Conservation (phyloP, 2,888 invertebrate species). For the Marasmarcha lunaedactyla region DNA sequence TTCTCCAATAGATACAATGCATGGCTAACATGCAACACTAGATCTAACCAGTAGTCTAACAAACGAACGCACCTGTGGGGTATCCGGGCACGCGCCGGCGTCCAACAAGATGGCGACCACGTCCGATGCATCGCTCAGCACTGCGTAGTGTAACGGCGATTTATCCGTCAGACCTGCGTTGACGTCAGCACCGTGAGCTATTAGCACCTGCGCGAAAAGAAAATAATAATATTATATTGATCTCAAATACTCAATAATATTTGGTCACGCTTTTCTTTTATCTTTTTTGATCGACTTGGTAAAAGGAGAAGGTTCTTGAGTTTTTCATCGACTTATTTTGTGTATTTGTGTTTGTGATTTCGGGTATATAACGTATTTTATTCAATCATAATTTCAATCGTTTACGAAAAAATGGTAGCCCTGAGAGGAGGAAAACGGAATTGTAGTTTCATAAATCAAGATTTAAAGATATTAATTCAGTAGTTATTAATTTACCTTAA, state of each 20-base stretch:
- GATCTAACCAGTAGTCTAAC: no score
- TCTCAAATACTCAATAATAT: not conserved
- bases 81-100: constrained; percentile 85
- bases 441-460: not conserved
- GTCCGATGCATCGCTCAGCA: constrained; percentile 79
- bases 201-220: constrained; percentile 58
- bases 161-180: constrained; percentile 77
- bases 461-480: constrained; percentile 3
- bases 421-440: no score
- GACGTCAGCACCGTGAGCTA: constrained; percentile 82
- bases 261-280: not conserved
- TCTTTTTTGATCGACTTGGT: no score
- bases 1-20: no score
- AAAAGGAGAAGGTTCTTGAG: no score
- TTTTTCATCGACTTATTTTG: no score
- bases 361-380: no score
- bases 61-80: constrained; percentile 80
- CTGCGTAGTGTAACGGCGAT: constrained; percentile 88
- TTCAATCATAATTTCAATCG: no score
- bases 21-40: no score
- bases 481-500: constrained; percentile 57
- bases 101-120: constrained; percentile 80
- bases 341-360: no score
- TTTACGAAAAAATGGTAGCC: no score
- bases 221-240: no score